Percentiles rank a stretch among this genome's conserved stretches.
These are phyloP conservation scores for Eucidaris tribuloides DNA, from an alignment of 35 echinoderm and acorn worm genomes.

Conservation along the genomic window DNA sequence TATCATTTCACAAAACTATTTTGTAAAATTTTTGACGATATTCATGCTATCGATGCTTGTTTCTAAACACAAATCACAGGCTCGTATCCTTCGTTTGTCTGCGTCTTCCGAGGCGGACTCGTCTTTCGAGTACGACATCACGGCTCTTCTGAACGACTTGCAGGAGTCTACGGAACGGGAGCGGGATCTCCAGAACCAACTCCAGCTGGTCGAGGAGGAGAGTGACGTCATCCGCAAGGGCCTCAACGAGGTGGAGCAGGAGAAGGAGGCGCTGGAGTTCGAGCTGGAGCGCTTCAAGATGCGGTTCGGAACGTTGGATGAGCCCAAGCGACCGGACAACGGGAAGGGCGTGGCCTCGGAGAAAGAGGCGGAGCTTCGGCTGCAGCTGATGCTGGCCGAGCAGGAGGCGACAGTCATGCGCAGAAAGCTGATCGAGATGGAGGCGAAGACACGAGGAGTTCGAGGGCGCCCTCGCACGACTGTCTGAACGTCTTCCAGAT, in stretches of 20 bases:
- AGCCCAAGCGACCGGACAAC: conserved; percentile 69
- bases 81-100: conserved; percentile 58
- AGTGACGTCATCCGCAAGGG: conserved; percentile 71
- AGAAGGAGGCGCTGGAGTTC: conserved; percentile 90
- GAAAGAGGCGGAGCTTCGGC: conserved; percentile 92
- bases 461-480: conserved; percentile 62
- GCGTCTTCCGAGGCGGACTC: conserved; percentile 64
- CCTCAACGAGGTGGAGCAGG: conserved; percentile 61
- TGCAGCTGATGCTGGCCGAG: conserved; percentile 92
- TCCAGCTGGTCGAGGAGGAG: conserved; percentile 95
- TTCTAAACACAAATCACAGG: conserved; percentile 17
- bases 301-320: conserved; percentile 96
- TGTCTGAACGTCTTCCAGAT: conserved; percentile 57
- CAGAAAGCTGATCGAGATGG: conserved; percentile 71
- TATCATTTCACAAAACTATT: too few relatives aligned
- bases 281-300: conserved; percentile 92
- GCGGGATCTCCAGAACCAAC: conserved; percentile 90
- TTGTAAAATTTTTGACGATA: neutral
- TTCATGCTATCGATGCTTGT: neutral
- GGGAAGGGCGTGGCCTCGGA: conserved; percentile 79
- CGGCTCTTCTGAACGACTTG: conserved; percentile 85
- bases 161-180: conserved; percentile 84
- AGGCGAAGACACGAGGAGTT: conserved; percentile 83
- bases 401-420: conserved; percentile 89
- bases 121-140: conserved; percentile 70